Conservation (phyloP, 2,797 vertebrate genomes). For the Pangasius sanitwongsei region DNA sequence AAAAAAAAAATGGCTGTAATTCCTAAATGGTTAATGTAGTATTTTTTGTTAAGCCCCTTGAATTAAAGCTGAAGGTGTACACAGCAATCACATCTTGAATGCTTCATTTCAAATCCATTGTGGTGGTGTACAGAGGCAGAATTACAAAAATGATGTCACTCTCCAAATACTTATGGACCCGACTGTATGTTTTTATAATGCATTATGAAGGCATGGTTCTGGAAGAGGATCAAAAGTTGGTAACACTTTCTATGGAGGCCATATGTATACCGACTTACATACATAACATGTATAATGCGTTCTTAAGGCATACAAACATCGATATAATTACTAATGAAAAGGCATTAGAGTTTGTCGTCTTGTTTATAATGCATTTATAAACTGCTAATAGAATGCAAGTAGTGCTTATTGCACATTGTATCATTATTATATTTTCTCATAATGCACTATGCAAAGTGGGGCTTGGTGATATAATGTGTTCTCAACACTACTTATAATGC, state of each 20-base stretch:
- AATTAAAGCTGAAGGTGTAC: neutral
- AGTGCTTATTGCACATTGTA: neutral
- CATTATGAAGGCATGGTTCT: neutral
- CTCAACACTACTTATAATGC: neutral
- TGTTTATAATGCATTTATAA: neutral
- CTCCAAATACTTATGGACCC: neutral
- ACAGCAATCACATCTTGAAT: neutral
- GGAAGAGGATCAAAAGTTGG: neutral
- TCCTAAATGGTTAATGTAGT: neutral
- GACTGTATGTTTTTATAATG: neutral
- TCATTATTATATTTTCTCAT: neutral
- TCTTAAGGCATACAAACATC: neutral
- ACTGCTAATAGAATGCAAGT: neutral
- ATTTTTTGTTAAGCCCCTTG: too few relatives aligned
- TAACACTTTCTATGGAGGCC: neutral
- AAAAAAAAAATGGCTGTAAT: neutral
- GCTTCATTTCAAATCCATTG: neutral
- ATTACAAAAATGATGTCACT: neutral
- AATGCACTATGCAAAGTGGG: neutral
- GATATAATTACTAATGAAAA: neutral
- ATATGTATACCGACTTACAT: neutral
- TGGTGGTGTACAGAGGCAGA: neutral
- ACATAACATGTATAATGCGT: too few relatives aligned
- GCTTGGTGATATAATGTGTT: neutral
- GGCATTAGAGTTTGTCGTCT: neutral